Conservation (phyloP, 1,140 invertebrate genomes). For the Protaetia brevitarsis region DNA sequence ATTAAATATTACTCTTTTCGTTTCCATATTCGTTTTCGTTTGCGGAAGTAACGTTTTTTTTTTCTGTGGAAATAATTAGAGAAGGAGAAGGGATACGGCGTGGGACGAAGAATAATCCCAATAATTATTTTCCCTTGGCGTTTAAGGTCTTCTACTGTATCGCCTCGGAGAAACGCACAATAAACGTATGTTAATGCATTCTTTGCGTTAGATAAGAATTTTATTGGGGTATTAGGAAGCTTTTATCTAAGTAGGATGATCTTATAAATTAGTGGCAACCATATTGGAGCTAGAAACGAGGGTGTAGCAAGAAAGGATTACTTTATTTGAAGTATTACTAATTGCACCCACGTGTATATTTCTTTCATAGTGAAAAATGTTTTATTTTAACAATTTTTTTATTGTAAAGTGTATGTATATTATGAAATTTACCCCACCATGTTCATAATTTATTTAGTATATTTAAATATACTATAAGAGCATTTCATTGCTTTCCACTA, state of each 20-base stretch:
- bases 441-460: too few relatives aligned
- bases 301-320: too few relatives aligned
- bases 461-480: too few relatives aligned
- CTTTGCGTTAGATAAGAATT: background rate
- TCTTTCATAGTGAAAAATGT: too few relatives aligned
- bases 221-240: background rate
- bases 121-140: conserved; percentile 1
- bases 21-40: conserved; percentile 15
- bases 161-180: background rate
- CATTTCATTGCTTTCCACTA: too few relatives aligned
- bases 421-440: too few relatives aligned
- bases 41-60: conserved; percentile 8
- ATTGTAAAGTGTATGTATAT: too few relatives aligned
- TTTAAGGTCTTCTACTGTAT: background rate
- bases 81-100: background rate
- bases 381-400: too few relatives aligned
- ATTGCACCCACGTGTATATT: too few relatives aligned
- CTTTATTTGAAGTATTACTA: background rate
- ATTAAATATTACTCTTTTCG: conserved; percentile 29
- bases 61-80: conserved; percentile 2
- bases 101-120: background rate
- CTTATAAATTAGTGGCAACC: too few relatives aligned
- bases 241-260: background rate
- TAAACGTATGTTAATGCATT: conserved; percentile 7
- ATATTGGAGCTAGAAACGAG: background rate